Base-by-base conservation (phyloP, 2,888 invertebrate genomes). In the Ferrisia virgata region DNA sequence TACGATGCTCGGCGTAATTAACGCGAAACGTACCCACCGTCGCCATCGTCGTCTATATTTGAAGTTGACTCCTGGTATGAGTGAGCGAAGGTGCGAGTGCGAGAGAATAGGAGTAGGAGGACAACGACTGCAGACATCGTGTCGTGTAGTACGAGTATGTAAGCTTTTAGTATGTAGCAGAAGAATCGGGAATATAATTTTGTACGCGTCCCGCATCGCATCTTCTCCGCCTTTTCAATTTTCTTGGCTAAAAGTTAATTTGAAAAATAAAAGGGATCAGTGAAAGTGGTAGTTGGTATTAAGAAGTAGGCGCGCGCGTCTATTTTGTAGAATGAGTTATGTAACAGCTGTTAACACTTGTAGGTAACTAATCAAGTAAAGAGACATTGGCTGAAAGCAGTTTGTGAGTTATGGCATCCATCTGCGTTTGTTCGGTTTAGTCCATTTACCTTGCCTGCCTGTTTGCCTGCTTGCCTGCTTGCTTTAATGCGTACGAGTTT, bases 341-440 rank as follows among this genome's bases (percentile, higher is more conserved):
- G 81, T 81, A 81, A 47, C 81, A 81, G 81, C 81, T 81, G 81
- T 81, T 81, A 81, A 81, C 81, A 81, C 81, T 81, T 81, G 81
- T 81, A 81, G 81, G 81, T 81, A 81, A 81, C 81, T 81, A 81
- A 81, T 81, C 81, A 81, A 81, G 58, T 81, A 81, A 81, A 58
- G 58, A 81, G 81, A 81, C 81, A 81, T 28, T 47, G 64, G 81
- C 25, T 81, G 81, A 58, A 81, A 64, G 81, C 81, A 53, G 36
- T 53, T n/a, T 33, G 81, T 81, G 81, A 81, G 53, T 81, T 81
- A 81, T 81, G 81, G 64, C 64, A 81, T 81, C 81, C 81, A 81
- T 81, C 81, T 81, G 81, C 53, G 81, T 47, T 53, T 22, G 40
- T 79, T 40, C 79, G 18, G 43, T 33, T 58, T 33, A 72, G 72